Evolutionary conservation across 2,113 vertebrate genomes (phyloP).

Genomic region (Cromileptes altivelis): DNA sequence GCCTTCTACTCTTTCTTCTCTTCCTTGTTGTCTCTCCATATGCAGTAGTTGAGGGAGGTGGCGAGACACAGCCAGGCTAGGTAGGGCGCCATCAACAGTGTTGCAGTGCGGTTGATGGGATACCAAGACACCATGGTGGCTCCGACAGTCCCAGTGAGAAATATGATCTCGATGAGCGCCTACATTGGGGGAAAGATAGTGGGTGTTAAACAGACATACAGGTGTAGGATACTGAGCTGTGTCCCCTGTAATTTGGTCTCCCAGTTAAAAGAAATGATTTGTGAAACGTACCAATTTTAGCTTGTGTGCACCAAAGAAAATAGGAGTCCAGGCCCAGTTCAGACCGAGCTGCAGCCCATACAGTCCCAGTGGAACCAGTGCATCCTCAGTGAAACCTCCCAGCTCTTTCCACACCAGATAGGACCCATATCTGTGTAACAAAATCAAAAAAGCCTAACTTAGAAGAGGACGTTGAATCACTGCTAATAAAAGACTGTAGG

Average conservation of each 20-base stretch:
- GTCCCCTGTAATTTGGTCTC: not conserved
- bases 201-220: not conserved
- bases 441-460: not conserved
- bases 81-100: constrained; percentile 90
- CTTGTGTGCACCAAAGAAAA: constrained; percentile 89
- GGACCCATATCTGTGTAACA: constrained; percentile 87
- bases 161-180: constrained; percentile 86
- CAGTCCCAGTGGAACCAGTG: constrained; percentile 89
- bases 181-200: constrained; percentile 48
- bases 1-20: constrained; percentile 67
- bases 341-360: constrained; percentile 90
- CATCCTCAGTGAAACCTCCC: constrained; percentile 86
- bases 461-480: not conserved
- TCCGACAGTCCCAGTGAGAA: constrained; percentile 85
- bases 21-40: constrained; percentile 92
- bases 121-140: constrained; percentile 89
- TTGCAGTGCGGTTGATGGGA: constrained; percentile 86
- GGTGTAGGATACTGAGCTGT: not conserved
- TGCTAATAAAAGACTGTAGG: not conserved
- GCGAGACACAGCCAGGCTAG: constrained; percentile 91
- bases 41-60: constrained; percentile 86
- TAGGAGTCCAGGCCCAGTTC: constrained; percentile 90
- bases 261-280: not conserved
- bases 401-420: constrained; percentile 93
- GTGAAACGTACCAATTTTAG: constrained; percentile 85